Percentiles rank a stretch among this genome's conserved stretches.
Conservation (phyloP, 2,888 invertebrate genomes). For the Epiblema foenella region DNA sequence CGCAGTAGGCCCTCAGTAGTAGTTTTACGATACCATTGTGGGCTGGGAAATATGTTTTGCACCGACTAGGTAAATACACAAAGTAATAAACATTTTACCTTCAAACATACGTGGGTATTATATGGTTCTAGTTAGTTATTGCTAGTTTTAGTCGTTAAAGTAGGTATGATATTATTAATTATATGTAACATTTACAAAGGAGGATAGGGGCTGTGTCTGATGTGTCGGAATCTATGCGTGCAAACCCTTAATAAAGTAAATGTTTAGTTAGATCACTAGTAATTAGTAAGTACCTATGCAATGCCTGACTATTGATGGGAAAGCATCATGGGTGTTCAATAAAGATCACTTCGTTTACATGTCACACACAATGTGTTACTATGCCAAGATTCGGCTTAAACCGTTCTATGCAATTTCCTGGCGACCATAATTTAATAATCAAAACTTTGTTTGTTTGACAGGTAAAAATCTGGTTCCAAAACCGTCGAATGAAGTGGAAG, state of each 20-base stretch:
- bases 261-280: too few relatives aligned
- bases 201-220: too few relatives aligned
- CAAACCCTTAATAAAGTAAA: too few relatives aligned
- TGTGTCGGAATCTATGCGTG: too few relatives aligned
- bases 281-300: too few relatives aligned
- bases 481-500: slow-evolving; percentile 99
- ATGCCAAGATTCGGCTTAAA: too few relatives aligned
- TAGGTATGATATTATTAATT: background rate
- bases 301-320: too few relatives aligned
- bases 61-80: background rate
- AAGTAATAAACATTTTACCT: background rate
- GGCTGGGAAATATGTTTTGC: background rate
- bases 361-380: too few relatives aligned
- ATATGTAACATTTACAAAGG: background rate
- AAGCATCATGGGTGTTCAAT: too few relatives aligned
- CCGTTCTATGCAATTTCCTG: background rate
- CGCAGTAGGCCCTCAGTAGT: too few relatives aligned
- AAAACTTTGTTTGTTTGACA: slow-evolving; percentile 70
- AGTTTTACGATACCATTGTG: slow-evolving; percentile 9
- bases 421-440: background rate
- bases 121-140: slow-evolving; percentile 8
- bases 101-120: slow-evolving; percentile 5
- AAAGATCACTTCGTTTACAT: too few relatives aligned
- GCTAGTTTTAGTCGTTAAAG: slow-evolving; percentile 7
- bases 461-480: slow-evolving; percentile 99